Conservation (phyloP, 1,140 invertebrate genomes). For the Bactericera cockerelli region DNA sequence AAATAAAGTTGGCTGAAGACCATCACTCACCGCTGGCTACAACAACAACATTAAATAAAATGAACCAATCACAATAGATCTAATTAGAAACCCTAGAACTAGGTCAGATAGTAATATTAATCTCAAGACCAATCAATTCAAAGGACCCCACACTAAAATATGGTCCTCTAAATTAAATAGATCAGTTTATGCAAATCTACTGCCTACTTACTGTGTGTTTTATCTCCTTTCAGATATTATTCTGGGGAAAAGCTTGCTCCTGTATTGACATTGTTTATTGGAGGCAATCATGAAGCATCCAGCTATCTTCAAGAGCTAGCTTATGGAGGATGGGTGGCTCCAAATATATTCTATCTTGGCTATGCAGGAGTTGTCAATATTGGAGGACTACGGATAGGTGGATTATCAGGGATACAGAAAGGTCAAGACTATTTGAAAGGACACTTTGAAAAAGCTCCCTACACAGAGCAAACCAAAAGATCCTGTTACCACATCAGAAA, state of each 20-base stretch:
- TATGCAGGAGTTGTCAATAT: slow-evolving; percentile 78
- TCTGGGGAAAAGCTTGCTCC: slow-evolving; percentile 84
- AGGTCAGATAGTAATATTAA: too few species aligned
- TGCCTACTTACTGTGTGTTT: too few species aligned
- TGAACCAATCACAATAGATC: too few species aligned
- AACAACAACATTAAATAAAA: too few species aligned
- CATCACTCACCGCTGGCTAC: too few species aligned
- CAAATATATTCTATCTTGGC: slow-evolving; percentile 95
- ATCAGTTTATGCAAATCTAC: too few species aligned
- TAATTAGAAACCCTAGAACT: too few species aligned
- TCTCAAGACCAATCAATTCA: too few species aligned
- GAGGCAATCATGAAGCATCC: slow-evolving; percentile 97
- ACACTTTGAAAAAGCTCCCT: slow-evolving; percentile 76
- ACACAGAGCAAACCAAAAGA: slow-evolving; percentile 54
- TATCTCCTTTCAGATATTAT: slow-evolving; percentile 71
- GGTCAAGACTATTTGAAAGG: slow-evolving; percentile 69
- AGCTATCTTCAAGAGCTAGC: slow-evolving; percentile 91
- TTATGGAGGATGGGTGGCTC: slow-evolving; percentile 96
- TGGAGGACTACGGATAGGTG: slow-evolving; percentile 78
- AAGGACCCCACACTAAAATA: too few species aligned
- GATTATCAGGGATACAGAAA: slow-evolving; percentile 91
- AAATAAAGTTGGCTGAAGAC: too few species aligned
- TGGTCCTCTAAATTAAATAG: too few species aligned
- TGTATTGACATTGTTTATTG: slow-evolving; percentile 88
- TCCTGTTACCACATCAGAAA: slow-evolving; percentile 89